Base-by-base conservation (phyloP, 2,797 vertebrate genomes). In the Phalloptychus januarius region DNA sequence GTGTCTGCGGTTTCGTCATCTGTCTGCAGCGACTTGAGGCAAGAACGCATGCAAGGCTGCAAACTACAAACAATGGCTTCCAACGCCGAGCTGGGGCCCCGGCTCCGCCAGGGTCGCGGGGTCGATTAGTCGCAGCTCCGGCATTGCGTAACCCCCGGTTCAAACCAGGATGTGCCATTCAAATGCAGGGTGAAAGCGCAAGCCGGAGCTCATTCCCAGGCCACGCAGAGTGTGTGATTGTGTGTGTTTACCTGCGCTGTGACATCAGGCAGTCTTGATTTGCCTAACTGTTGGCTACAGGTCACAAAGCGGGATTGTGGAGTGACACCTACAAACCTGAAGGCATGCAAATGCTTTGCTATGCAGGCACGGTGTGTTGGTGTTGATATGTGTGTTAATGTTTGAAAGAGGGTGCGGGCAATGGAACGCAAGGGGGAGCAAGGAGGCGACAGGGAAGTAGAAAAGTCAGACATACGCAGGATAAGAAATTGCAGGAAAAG, bases 251-350 rank as follows among this genome's bases (percentile, higher is more conserved):
- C 76, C 40, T 72, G 56, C 48, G 45, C 54, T 67, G 76, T 54
- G 72, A 75, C 74, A 58, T 83, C 78, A 83, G 76, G 81, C 77
- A 78, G 45, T 25, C 70, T 33, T 31, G 33, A 90, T 93, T 94
- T 94, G 91, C 89, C 75, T 94, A 86, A 77, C 82, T 90, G 90
- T 83, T 72, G 83, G 80, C 70, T 78, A 20, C 61, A 74, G 58
- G 80, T 85, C 56, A 91, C 90, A 92, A 92, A 91, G 89, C 80
- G 25, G 84, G 86, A 90, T 88, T 92, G 90, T 94, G 52, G 75
- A 78, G 83, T 79, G 72, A 71, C 79, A 74, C 76, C 79, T 74
- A 87, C 79, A 4, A 58, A 81, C 58, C 76, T 54, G 44, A 83
- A 31, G 31, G 58, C 79, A 93, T 93, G 92, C 91, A 93, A 93